phyloP scores from a whole-genome alignment of 2,797 vertebrate species.

The Momotus momota region DNA sequence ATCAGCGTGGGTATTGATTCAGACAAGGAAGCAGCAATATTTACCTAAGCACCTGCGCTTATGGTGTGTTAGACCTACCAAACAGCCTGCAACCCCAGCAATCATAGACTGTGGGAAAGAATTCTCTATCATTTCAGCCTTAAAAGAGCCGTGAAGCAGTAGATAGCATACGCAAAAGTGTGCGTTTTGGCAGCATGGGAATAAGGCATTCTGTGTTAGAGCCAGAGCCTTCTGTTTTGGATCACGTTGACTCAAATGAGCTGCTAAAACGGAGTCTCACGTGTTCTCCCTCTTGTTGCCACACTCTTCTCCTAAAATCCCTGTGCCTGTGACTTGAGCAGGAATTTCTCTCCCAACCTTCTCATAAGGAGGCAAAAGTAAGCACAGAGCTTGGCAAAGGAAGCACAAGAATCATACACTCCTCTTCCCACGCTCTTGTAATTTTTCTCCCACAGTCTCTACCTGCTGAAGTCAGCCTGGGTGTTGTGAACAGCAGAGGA shows the following conservation, averaged over 20 bases:
- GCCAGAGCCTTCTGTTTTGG: slow-evolving; percentile 11
- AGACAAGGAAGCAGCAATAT: slow-evolving; percentile 47
- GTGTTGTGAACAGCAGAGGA: not conserved
- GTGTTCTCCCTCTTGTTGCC: not conserved
- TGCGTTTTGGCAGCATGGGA: slow-evolving; percentile 15
- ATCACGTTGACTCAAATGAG: slow-evolving; percentile 12
- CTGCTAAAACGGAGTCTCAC: not conserved
- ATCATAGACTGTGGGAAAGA: not conserved
- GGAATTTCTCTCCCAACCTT: not conserved
- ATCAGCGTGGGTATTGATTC: slow-evolving; percentile 43
- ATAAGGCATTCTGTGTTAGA: not conserved
- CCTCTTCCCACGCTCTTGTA: not conserved
- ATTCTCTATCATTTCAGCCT: slow-evolving; percentile 4
- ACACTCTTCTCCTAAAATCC: not conserved
- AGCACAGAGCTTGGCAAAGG: not conserved
- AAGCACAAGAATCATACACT: not conserved
- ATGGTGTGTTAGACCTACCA: not conserved
- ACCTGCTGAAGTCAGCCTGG: not conserved
- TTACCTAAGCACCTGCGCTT: slow-evolving; percentile 60
- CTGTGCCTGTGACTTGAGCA: not conserved
- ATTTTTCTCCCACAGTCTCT: not conserved
- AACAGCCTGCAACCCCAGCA: slow-evolving; percentile 15
- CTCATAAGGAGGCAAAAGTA: not conserved
- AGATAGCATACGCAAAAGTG: not conserved
- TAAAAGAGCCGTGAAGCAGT: slow-evolving; percentile 34